Conservation (phyloP, 1,140 invertebrate species). For the Drosophila nigrodunni region DNA sequence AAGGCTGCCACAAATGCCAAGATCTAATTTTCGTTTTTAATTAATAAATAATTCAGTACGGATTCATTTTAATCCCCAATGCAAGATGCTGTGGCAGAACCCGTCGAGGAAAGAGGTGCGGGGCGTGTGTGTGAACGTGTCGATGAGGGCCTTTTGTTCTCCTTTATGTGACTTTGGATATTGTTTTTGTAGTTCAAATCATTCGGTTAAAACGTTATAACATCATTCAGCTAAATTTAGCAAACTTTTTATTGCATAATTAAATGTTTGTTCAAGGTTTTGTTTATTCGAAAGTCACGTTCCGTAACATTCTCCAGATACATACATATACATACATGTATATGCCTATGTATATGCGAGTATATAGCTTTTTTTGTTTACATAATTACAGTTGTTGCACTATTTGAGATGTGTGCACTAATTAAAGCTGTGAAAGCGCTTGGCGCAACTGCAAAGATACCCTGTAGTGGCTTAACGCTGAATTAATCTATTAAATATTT, state of each 20-base stretch:
- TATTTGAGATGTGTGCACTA: constrained; percentile 15
- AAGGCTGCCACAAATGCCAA: not conserved
- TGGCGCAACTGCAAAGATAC: not conserved
- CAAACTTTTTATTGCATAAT: not conserved
- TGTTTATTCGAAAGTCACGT: constrained; percentile 8
- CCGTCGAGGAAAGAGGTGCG: not conserved
- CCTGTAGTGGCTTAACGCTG: not conserved
- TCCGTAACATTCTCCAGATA: constrained; percentile 23
- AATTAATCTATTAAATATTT: not conserved
- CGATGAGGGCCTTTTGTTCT: not conserved
- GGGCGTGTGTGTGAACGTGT: too few relatives aligned
- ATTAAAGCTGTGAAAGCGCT: constrained; percentile 17
- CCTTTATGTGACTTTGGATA: not conserved
- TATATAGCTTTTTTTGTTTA: constrained; percentile 26
- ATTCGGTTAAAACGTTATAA: constrained; percentile 20
- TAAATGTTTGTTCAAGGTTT: constrained; percentile 1
- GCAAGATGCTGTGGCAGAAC: too few relatives aligned
- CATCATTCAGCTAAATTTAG: constrained; percentile 50
- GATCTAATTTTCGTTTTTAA: constrained; percentile 5
- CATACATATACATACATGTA: too few relatives aligned
- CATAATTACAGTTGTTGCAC: constrained; percentile 18
- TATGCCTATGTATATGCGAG: too few relatives aligned
- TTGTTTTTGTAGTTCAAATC: not conserved
- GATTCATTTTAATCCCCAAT: not conserved
- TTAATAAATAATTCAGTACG: constrained; percentile 3